A percentile compares a stretch with the other conserved stretches of the same genome.
Conservation (phyloP, 2,888 invertebrate genomes). For the Tigriopus californicus region DNA sequence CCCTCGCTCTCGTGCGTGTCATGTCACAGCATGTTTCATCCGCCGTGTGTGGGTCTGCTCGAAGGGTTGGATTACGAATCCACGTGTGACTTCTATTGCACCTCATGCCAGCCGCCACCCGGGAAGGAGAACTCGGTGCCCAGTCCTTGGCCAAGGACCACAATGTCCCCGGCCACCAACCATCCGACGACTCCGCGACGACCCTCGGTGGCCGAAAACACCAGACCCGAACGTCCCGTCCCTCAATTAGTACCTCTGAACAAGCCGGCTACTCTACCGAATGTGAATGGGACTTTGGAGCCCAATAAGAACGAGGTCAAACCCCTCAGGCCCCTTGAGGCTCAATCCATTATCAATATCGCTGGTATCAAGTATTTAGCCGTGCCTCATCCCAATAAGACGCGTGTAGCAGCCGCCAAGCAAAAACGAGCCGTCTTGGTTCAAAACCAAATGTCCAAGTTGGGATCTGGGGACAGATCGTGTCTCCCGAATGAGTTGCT, state of each 20-base stretch:
- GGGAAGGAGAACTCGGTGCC: slow-evolving; percentile 2
- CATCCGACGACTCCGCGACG: neutral
- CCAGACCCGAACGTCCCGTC: neutral
- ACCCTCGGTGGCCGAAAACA: neutral
- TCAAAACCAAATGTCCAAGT: too few species aligned
- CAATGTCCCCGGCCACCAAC: neutral
- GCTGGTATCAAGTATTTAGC: slow-evolving; percentile 13
- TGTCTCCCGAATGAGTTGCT: neutral
- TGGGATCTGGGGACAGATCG: neutral
- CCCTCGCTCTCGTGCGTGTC: slow-evolving; percentile 7
- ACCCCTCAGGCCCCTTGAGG: slow-evolving; percentile 8
- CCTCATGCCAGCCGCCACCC: neutral
- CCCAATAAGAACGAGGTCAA: neutral
- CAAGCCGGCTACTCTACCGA: neutral
- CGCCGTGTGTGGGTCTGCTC: slow-evolving; percentile 12
- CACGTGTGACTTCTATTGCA: slow-evolving; percentile 1
- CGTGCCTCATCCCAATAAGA: neutral
- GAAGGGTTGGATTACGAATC: neutral
- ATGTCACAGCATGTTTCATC: slow-evolving; percentile 11
- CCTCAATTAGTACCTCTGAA: too few species aligned
- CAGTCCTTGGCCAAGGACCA: neutral
- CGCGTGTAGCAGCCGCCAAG: neutral
- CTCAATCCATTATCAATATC: slow-evolving; percentile 11
- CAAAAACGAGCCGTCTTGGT: neutral
- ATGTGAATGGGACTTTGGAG: neutral